Conservation (phyloP, 2,113 vertebrate species). For the Phyllostomus discolor region DNA sequence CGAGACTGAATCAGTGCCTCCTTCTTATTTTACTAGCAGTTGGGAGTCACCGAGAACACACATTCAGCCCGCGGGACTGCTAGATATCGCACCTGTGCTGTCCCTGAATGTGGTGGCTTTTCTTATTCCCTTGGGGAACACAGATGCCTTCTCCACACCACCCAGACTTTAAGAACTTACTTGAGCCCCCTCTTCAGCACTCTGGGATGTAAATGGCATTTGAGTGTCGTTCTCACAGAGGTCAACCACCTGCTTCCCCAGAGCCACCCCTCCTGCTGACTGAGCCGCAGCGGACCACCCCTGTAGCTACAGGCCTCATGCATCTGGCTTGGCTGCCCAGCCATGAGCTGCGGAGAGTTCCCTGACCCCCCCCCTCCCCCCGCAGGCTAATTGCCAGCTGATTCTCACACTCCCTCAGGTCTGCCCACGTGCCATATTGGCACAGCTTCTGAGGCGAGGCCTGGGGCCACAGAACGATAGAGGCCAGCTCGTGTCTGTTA, state of each 20-base stretch:
- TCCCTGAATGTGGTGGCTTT: neutral
- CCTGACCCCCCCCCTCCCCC: no score
- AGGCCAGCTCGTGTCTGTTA: neutral
- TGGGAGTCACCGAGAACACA: neutral
- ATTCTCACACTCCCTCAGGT: neutral
- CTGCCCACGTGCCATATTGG: neutral
- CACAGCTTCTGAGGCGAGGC: neutral
- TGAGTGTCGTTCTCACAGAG: neutral
- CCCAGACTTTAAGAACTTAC: neutral
- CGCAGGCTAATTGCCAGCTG: neutral
- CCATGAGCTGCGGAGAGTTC: neutral
- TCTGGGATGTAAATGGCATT: neutral
- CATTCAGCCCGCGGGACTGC: neutral
- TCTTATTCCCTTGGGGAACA: neutral
- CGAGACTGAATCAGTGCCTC: neutral
- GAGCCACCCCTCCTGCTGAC: rapidly evolving
- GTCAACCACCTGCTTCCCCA: neutral
- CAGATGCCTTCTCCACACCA: neutral
- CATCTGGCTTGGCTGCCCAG: neutral
- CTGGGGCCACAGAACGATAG: no score
- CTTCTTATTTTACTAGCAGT: neutral
- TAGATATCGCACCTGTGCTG: no score
- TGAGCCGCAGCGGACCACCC: no score
- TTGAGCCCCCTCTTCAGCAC: neutral
- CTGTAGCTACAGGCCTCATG: neutral